Evolutionary conservation across 2,113 vertebrate species (phyloP), one percentile per base, ranked within the genome.

Genomic region (Ciconia stormi): DNA sequence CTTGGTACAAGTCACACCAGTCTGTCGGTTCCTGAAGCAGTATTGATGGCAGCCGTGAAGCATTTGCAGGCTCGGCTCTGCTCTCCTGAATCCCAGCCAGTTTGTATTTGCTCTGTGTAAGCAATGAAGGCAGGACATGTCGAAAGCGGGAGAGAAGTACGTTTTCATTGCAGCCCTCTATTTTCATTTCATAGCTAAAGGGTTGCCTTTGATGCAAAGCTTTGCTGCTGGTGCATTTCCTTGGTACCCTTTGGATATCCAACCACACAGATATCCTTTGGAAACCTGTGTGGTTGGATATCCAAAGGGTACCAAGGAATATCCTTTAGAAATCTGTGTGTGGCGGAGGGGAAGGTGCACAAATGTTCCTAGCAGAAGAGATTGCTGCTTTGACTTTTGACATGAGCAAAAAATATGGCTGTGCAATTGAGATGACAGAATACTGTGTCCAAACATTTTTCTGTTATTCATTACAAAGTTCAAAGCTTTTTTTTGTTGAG

Each of bases 161-260:
- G 0, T 25, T 73, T 89, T 36, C 16, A 4, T 6, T 12, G 38
- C 58, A 56, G 17, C 32, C 42, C 25, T 44, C 0, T 6, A 0
- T 53, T 89, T 72, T 67, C 17, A 15, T 53, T 63, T 14, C 14
- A 2, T 20, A 16, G 71, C n/a, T 59, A 5, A 67, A 65, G 63
- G 9, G 34, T 27, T 42, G 34, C 44, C 36, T 40, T 19, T 4
- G 16, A 6, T 38, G 52, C 36, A 38, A 9, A 69, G 34, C 77
- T 91, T 55, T 36, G 36, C 71, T 38, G 36, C 36, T 17, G 44
- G 17, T 73, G 40, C 0, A 0, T 47, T 38, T 22, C 52, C 44
- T n/a, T 6, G 18, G 20, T 30, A 42, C 20, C 38, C 42, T 38
- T 38, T 38, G 38, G 38, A 38, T 38, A 38, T 38, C 8, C 38